Evolutionary conservation across 2,113 vertebrate genomes (phyloP), one percentile per base, ranked within the genome.

Genomic region (Boulengeromyrus knoepffleri): DNA sequence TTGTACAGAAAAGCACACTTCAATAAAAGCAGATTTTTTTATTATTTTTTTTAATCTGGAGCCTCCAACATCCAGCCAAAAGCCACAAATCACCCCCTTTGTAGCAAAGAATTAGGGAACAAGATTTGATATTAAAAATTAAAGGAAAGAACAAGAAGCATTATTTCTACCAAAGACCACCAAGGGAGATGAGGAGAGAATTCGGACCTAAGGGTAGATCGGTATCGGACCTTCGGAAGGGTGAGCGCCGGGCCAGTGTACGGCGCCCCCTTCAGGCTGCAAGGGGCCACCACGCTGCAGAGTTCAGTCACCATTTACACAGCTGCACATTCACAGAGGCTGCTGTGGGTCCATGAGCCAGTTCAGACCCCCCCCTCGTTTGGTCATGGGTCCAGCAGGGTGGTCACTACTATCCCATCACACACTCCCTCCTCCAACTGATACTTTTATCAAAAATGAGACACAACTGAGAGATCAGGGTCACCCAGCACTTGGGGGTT

Each of bases 41-140:
- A 93, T 24, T 24, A 24, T 36, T 36, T 36, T 2, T 2, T 24
- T 24, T 5, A 6, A 96, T 96, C 95, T 96, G 95, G 93, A 95
- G 95, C 94, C 96, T 95, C 93, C 92, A 93, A 95, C 94, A 95
- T 94, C 95, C 94, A 95, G 96, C 96, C 96, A 96, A 95, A 96
- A 96, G 95, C 96, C 96, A 91, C 96, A 96, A 96, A 96, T 96
- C 95, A 96, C 95, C 96, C 95, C 96, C 95, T 95, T 94, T 95
- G 95, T 95, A 95, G 94, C 95, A 96, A 95, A 94, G 95, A 96
- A 96, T 96, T 96, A 96, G 95, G 77, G 95, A 96, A 96, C 95
- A 96, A 95, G 95, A 95, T 96, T 95, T 94, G 95, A 95, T 96
- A 95, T 96, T 95, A 96, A 96, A 95, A 95, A 90, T 89, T 89